Percentiles rank a stretch among this genome's conserved stretches.
These are phyloP conservation scores for Calephelis perditalis DNA, from an alignment of 2,888 invertebrate species.

Conservation along the genomic window DNA sequence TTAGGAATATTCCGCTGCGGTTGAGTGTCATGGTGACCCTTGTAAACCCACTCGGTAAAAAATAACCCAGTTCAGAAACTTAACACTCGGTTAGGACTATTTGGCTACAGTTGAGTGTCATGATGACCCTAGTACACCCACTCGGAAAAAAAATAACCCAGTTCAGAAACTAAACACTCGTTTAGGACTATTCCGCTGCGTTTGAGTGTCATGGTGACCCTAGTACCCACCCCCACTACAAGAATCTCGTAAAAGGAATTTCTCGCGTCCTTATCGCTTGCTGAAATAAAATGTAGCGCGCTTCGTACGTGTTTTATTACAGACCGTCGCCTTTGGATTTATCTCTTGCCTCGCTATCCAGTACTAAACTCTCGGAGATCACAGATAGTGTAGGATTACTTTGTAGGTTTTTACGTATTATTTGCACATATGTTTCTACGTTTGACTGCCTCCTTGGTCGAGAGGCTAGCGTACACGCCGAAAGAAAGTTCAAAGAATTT, in stretches of 20 bases:
- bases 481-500: no score
- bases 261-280: slow-evolving; percentile 75
- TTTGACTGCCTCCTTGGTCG: no score
- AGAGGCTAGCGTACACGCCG: no score
- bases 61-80: no score
- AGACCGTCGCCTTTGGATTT: slow-evolving; percentile 67
- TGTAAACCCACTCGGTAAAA: no score
- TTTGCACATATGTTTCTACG: background rate
- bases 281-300: slow-evolving; percentile 75
- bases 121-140: slow-evolving; percentile 30
- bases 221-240: slow-evolving; percentile 46
- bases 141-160: slow-evolving; percentile 23
- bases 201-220: slow-evolving; percentile 2
- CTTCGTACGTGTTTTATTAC: slow-evolving; percentile 75
- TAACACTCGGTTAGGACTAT: no score
- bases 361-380: slow-evolving; percentile 33
- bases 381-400: slow-evolving; percentile 22
- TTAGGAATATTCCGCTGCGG: background rate
- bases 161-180: no score
- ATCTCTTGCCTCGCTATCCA: slow-evolving; percentile 52
- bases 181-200: background rate
- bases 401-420: slow-evolving; percentile 14
- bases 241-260: slow-evolving; percentile 74
- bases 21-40: background rate
- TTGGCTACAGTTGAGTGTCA: background rate